Conservation (phyloP, 2,113 vertebrate genomes). For the Bos javanicus region DNA sequence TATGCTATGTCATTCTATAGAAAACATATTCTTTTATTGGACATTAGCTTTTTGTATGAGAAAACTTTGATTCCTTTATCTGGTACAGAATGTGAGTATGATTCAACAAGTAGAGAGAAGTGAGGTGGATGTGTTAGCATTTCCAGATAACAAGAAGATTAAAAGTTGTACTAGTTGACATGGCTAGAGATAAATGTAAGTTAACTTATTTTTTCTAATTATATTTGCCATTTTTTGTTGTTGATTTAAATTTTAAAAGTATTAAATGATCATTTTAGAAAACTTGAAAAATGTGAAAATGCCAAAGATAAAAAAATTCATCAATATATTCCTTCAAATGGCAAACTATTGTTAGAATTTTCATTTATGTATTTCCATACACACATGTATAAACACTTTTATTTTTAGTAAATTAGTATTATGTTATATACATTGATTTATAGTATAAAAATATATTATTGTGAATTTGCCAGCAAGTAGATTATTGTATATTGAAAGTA, state of each 20-base stretch:
- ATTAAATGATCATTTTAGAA: not conserved
- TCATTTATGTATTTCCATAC: not conserved
- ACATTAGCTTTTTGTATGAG: constrained; percentile 18
- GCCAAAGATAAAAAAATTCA: constrained; percentile 20
- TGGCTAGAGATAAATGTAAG: not conserved
- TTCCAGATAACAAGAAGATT: not conserved
- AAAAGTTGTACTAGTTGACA: not conserved
- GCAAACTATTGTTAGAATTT: not conserved
- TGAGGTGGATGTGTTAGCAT: not conserved
- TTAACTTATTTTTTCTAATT: constrained; percentile 15
- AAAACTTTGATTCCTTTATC: not conserved
- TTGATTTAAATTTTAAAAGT: constrained; percentile 16
- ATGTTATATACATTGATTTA: not conserved
- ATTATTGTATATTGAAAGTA: not conserved
- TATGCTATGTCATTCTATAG: not conserved
- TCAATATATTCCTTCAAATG: not conserved
- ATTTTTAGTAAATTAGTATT: not conserved
- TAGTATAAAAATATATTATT: not conserved
- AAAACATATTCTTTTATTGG: not conserved
- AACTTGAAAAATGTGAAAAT: constrained; percentile 28
- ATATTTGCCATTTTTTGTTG: constrained; percentile 22
- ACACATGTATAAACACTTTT: not conserved
- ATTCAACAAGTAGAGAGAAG: not conserved
- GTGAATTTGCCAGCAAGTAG: not conserved
- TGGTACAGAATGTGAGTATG: not conserved